Percentiles rank a stretch among this genome's conserved stretches.
These are phyloP conservation scores for Lanius collurio DNA, from an alignment of 2,113 vertebrate species.

Conservation along the genomic window DNA sequence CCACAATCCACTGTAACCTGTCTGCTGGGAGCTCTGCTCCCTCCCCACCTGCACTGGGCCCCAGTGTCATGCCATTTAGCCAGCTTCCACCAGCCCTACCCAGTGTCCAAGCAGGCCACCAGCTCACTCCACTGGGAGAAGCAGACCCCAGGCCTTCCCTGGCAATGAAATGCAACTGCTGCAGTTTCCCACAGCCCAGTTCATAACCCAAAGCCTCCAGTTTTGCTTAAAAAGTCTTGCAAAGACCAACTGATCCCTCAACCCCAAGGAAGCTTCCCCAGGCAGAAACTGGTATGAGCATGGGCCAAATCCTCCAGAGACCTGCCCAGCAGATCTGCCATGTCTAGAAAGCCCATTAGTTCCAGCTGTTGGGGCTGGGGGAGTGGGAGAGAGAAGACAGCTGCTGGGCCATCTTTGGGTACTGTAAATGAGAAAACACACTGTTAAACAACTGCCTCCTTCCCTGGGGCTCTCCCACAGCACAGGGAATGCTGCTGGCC, in stretches of 20 bases:
- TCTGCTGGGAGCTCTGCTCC: not conserved
- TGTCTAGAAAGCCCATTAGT: not conserved
- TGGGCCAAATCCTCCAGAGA: not conserved
- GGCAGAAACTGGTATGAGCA: not conserved
- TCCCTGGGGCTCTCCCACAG: not conserved
- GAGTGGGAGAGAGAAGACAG: not conserved
- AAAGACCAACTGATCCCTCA: not conserved
- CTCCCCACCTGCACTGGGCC: not conserved
- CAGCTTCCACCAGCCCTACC: not conserved
- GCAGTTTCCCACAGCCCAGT: not conserved
- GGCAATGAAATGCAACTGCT: not conserved
- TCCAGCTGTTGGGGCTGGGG: not conserved
- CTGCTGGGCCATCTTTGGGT: not conserved
- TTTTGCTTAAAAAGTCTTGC: not conserved
- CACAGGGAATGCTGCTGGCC: not conserved
- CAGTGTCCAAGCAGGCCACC: not conserved
- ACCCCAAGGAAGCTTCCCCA: not conserved
- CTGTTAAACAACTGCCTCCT: not conserved
- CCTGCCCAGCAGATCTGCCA: not conserved
- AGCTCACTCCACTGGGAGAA: not conserved
- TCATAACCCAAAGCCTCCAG: not conserved
- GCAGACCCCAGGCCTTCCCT: not conserved
- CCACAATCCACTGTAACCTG: not conserved
- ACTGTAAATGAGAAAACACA: not conserved
- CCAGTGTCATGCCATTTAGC: not conserved